phyloP scores from a whole-genome alignment of 2,888 invertebrate genomes.

The Abrostola triplasia region DNA sequence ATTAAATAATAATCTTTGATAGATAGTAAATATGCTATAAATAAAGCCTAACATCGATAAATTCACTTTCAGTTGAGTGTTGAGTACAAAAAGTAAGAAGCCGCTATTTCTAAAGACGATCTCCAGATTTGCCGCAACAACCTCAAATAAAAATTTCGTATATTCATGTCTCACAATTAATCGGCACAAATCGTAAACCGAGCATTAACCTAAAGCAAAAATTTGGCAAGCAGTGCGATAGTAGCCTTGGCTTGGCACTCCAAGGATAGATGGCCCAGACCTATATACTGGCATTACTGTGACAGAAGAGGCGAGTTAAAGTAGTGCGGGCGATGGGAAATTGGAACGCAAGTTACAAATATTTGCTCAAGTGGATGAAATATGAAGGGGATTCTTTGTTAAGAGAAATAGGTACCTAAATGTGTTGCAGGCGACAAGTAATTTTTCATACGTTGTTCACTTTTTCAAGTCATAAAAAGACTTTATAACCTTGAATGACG shows the following conservation, averaged over 20 bases:
- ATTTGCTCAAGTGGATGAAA: constrained; percentile 57
- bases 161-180: constrained; percentile 14
- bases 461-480: too few relatives aligned
- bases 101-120: not conserved
- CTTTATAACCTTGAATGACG: too few relatives aligned
- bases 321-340: constrained; percentile 54
- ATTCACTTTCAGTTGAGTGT: too few relatives aligned
- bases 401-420: constrained; percentile 8
- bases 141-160: constrained; percentile 1
- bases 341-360: constrained; percentile 65
- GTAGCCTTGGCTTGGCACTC: constrained; percentile 56
- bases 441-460: too few relatives aligned
- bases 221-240: constrained; percentile 41
- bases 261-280: constrained; percentile 65
- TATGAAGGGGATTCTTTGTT: constrained; percentile 29
- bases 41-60: too few relatives aligned
- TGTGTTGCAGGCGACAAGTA: too few relatives aligned
- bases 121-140: not conserved
- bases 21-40: too few relatives aligned
- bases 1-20: too few relatives aligned
- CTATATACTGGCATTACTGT: constrained; percentile 73
- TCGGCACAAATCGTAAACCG: constrained; percentile 30
- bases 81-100: not conserved
- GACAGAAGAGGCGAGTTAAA: constrained; percentile 56
- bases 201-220: constrained; percentile 34